Base-by-base conservation (phyloP, 2,888 invertebrate species). In the Pharmacophagus antenor region DNA sequence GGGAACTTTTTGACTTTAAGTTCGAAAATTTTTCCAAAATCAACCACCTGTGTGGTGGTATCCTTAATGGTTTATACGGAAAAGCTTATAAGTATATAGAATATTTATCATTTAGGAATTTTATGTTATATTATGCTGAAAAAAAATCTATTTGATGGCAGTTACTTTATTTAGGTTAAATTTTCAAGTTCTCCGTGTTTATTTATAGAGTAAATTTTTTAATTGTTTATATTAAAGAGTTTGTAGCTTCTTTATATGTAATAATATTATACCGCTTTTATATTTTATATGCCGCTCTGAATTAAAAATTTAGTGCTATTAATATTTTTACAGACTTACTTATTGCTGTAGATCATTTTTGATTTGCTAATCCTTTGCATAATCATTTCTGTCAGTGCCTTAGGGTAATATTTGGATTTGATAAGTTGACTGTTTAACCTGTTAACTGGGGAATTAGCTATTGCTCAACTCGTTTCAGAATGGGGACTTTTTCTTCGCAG, bases 301-400 rank as follows among this genome's bases (percentile, higher is more conserved):
- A 81, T 80, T 82, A 79, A 75, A 71, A 69, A 66, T 52, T 46
- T 70, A 70, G 67, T 74, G 74, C 77, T 77, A 74, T 76, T 79
- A 77, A 76, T 74, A 76, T 78, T 83, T 80, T 80, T 76, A 86
- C 80, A 79, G 82, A 84, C 85, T 87, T 85, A 84, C 84, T 84
- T 85, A 85, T 82, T 60, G 82, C 79, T 84, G 82, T 84, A 82
- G 77, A 78, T 84, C 82, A 82, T 84, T 81, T 84, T 79, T 76
- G 77, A 75, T 71, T 76, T 77, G 79, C 78, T 74, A 82, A 82
- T 73, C 73, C 84, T 82, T 81, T 74, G 77, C 80, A 79, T 85
- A 81, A 87, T 83, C 76, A 75, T 85, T 88, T 85, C 73, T 85
- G 78, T 82, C 87, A 88, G 87, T 88, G 88, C 86, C 87, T 88